Base-by-base conservation (phyloP, 2,797 vertebrate genomes). In the Ctenosaura bakeri region DNA sequence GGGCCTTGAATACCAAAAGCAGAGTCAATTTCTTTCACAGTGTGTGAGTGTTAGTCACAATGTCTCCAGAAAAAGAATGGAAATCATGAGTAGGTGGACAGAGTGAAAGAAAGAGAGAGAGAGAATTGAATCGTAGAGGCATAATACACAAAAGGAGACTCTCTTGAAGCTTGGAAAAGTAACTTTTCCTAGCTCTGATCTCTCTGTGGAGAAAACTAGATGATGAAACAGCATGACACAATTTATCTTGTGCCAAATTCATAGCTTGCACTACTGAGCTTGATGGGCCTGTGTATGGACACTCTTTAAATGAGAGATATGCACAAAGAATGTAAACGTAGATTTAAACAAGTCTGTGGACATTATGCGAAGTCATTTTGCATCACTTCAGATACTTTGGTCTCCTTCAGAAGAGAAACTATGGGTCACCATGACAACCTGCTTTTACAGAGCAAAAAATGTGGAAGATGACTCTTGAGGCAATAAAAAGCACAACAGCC, bases 341-440 rank as follows among this genome's bases (percentile, higher is more conserved):
- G 12, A 35, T 84, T 59, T 56, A 38, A 86, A 56, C 84, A 38
- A n/a, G 8, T 54, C n/a, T 35, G 18, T 38, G 6, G 50, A 35
- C 32, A 1, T n/a, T 74, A 35, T 29, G 14, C 22, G 9, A 38
- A 52, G 56, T 29, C 24, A 85, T 85, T 85, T 77, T 66, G 56
- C 56, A 78, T 83, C 54, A 16, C n/a, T 90, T 52, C 14, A 66
- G 56, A 66, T 46, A n/a, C 8, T 86, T 82, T 90, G 42, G 20
- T 46, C 54, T 87, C 56, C 52, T 76, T 29, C 71, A 82, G 54
- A 52, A 42, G 12, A 29, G 20, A 64, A 74, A 32, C 0, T 7
- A 18, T 52, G 20, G 62, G 54, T 90, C 69, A 52, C 85, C 66
- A 90, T 90, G 71, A 80, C 85, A 90, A 90, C 77, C 24, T 26